These are phyloP conservation scores for Pomacea canaliculata DNA, from an alignment of 2,888 invertebrate genomes.

Conservation along the genomic window DNA sequence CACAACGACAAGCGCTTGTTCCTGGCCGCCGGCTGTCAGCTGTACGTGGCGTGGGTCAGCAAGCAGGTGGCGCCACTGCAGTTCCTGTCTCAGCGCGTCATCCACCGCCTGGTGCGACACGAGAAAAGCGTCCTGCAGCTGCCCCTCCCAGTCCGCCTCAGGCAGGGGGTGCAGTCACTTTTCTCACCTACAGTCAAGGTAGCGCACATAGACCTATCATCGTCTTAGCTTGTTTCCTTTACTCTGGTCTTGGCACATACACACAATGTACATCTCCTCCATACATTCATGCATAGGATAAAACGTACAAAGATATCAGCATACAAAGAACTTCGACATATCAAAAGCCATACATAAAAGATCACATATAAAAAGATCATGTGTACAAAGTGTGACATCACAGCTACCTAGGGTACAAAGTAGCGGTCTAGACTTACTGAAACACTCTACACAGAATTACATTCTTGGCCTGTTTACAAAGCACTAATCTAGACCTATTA, in stretches of 20 bases:
- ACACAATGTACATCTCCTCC: not conserved
- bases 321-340: not conserved
- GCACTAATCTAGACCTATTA: too few relatives aligned
- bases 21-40: constrained; percentile 88
- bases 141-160: constrained; percentile 87
- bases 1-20: constrained; percentile 96
- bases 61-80: constrained; percentile 91
- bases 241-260: not conserved
- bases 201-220: constrained; percentile 45
- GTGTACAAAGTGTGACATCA: too few relatives aligned
- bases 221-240: not conserved
- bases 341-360: too few relatives aligned
- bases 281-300: not conserved
- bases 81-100: constrained; percentile 83
- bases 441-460: too few relatives aligned
- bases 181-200: constrained; percentile 88
- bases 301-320: too few relatives aligned
- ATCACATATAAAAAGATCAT: too few relatives aligned
- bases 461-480: too few relatives aligned
- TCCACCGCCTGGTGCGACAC: constrained; percentile 71
- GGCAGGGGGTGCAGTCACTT: constrained; percentile 54
- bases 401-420: too few relatives aligned
- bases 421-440: too few relatives aligned
- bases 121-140: constrained; percentile 83
- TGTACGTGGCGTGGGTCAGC: constrained; percentile 94